A percentile compares a stretch with the other conserved stretches of the same genome.
Conservation (phyloP, 2,888 invertebrate genomes). For the Spatulosminthurus flaviceps region DNA sequence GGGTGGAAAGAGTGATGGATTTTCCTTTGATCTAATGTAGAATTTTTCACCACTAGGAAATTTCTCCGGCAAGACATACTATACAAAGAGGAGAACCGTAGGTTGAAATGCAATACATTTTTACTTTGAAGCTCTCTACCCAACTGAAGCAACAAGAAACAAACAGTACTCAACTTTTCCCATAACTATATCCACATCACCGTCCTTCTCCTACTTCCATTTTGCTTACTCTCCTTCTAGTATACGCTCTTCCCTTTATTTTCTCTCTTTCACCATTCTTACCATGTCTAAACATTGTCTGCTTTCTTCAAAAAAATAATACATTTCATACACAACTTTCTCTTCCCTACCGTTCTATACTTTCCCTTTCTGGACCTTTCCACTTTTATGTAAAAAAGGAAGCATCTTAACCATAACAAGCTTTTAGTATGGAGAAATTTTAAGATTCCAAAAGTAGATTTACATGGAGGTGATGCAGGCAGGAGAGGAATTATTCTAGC, state of each 20-base stretch:
- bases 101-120: constrained; percentile 51
- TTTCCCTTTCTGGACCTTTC: too few species aligned
- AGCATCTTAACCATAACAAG: too few species aligned
- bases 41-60: constrained; percentile 55
- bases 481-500: too few species aligned
- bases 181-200: constrained; percentile 27
- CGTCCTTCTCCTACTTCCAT: neutral
- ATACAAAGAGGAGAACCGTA: constrained; percentile 24
- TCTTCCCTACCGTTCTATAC: too few species aligned
- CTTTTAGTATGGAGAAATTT: constrained; percentile 21
- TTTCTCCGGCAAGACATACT: constrained; percentile 47
- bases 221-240: neutral
- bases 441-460: too few species aligned
- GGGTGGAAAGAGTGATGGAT: constrained; percentile 52
- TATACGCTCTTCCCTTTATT: neutral
- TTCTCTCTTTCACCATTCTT: neutral
- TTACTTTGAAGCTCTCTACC: constrained; percentile 57
- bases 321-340: too few species aligned
- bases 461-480: too few species aligned
- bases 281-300: too few species aligned
- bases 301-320: neutral
- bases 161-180: constrained; percentile 30
- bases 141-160: constrained; percentile 50
- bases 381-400: too few species aligned
- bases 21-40: constrained; percentile 58